Evolutionary conservation across 1,140 invertebrate genomes (phyloP).

Genomic region (Orius insidiosus): DNA sequence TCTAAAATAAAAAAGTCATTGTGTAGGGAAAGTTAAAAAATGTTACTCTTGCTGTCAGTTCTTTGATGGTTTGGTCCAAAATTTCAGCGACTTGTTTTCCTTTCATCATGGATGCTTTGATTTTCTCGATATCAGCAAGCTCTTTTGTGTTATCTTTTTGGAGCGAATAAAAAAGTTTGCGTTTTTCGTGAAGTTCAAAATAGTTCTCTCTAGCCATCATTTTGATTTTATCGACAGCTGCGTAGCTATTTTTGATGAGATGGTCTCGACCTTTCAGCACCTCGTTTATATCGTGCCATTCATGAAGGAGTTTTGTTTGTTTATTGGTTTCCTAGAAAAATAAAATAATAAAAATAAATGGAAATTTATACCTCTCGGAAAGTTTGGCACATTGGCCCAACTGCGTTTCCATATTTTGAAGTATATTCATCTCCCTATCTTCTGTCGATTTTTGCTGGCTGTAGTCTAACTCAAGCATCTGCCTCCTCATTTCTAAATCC

Average conservation of each 20-base stretch:
- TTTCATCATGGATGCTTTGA: no score
- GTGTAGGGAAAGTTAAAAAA: no score
- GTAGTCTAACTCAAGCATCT: conserved; percentile 24
- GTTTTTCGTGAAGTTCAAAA: conserved; percentile 4
- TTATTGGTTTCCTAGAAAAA: conserved; percentile 19
- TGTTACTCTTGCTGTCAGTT: no score
- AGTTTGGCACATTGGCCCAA: conserved; percentile 26
- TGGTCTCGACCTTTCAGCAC: conserved; percentile 26
- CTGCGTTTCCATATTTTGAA: conserved; percentile 25
- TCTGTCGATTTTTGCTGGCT: conserved; percentile 21
- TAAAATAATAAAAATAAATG: no score
- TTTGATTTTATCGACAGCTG: no score
- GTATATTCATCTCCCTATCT: conserved; percentile 23
- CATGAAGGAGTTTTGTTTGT: conserved; percentile 26
- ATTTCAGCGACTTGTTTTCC: no score
- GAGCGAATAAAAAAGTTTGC: no score
- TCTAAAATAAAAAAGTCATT: no score
- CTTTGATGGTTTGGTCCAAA: no score
- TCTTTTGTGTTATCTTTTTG: no score
- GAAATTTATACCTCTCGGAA: conserved; percentile 17
- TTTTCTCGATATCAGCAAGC: no score
- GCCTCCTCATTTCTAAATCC: conserved; percentile 24
- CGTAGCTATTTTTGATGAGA: not conserved
- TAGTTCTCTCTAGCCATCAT: not conserved
- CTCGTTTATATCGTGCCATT: conserved; percentile 26